Base-by-base conservation (phyloP, 2,797 vertebrate species). In the Cossypha heuglini region DNA sequence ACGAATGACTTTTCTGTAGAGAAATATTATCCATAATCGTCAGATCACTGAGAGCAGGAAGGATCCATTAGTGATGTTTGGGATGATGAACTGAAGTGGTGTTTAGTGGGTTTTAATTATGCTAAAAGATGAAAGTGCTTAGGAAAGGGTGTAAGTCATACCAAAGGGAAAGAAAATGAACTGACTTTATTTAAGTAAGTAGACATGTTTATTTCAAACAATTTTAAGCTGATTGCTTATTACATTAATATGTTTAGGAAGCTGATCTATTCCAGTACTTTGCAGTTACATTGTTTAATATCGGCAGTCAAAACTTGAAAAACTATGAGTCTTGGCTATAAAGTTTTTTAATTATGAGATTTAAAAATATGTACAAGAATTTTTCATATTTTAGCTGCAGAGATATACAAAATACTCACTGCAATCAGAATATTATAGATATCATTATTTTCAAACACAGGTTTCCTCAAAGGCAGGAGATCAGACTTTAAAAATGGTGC, bases 51-150 rank as follows among this genome's bases (percentile, higher is more conserved):
- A 90, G 52, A 93, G 33, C 63, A 81, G 82, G 76, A 93, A 88
- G 42, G 59, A 93, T 82, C 62, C 29, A 68, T 93, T 87, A 92
- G 46, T 67, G 82, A 79, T 78, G 82, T 25, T 88, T 76, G 42
- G 46, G 74, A 88, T 90, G 83, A 84, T 86, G 90, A 94, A 90
- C 55, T 93, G 87, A 93, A 95, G 76, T 54, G 73, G 73, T 82
- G 35, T 86, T 95, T 91, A 91, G 89, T 76, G 73, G 51, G 38
- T 88, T 94, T 95, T 96, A 96, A 96, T 96, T 96, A 96, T 6
- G 45, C 29, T 90, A 51, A 92, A 83, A 88, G 58, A 90, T 59
- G 42, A 66, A 96, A 94, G 66, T 78, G 40, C 26, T 82, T 33
- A 2, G 29, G 62, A 48, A 73, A 80, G 43, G 25, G 29, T 84